A percentile compares a stretch with the other conserved stretches of the same genome.
These are phyloP conservation scores for Prenolepis imparis DNA, from an alignment of 2,888 invertebrate species.

Conservation along the genomic window DNA sequence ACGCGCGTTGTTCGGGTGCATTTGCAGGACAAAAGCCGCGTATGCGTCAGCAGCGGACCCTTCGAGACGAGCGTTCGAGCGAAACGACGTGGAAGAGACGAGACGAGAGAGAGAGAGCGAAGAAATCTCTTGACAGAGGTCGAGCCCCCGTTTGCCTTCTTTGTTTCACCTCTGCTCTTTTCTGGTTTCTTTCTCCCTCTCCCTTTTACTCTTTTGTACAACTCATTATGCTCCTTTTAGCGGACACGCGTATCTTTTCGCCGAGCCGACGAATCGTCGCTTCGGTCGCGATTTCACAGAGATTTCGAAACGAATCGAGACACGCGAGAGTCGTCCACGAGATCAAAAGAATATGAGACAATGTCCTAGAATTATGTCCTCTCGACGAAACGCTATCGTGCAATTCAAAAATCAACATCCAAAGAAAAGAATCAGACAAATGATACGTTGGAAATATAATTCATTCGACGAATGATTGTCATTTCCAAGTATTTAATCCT, in stretches of 20 bases:
- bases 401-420: background rate
- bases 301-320: background rate
- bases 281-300: slow-evolving; percentile 12
- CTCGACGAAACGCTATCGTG: too few species aligned
- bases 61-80: slow-evolving; percentile 52
- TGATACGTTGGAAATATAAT: background rate
- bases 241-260: slow-evolving; percentile 21
- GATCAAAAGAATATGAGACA: background rate
- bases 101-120: slow-evolving; percentile 51
- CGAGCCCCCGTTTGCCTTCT: slow-evolving; percentile 36
- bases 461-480: background rate
- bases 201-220: background rate
- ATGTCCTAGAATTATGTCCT: background rate
- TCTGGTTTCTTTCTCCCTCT: background rate
- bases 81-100: slow-evolving; percentile 54
- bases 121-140: slow-evolving; percentile 32
- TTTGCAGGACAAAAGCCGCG: slow-evolving; percentile 63
- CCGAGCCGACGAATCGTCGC: slow-evolving; percentile 6
- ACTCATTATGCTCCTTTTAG: slow-evolving; percentile 29
- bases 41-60: slow-evolving; percentile 48
- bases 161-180: slow-evolving; percentile 35
- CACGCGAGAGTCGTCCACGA: slow-evolving; percentile 11
- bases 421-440: background rate
- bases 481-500: background rate
- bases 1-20: slow-evolving; percentile 33